These are phyloP conservation scores for Montipora sp. DNA, from an alignment of 64 coral and sea anemone species.

Conservation along the genomic window DNA sequence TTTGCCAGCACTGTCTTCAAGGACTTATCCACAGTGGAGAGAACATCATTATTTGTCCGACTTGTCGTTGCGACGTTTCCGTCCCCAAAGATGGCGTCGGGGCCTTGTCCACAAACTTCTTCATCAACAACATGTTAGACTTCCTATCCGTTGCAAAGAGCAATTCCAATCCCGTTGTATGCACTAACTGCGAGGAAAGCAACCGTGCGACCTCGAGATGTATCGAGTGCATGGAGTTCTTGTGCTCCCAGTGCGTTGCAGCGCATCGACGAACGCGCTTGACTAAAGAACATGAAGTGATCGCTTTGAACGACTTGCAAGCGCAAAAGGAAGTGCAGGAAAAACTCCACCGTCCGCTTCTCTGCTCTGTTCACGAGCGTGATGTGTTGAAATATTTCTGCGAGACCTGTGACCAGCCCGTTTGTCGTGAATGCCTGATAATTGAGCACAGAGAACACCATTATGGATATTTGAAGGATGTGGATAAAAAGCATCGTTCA, in stretches of 20 bases:
- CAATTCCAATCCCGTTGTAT: constrained; percentile 82
- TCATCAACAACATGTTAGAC: constrained; percentile 99
- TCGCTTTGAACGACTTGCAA: constrained; percentile 87
- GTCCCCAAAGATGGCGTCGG: constrained; percentile 85
- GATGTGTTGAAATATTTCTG: constrained; percentile 96
- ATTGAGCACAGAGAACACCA: constrained; percentile 95
- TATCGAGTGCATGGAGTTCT: constrained; percentile 97
- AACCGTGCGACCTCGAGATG: constrained; percentile 79
- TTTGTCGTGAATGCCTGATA: constrained; percentile 94
- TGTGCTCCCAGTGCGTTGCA: constrained; percentile 87
- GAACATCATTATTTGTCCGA: constrained; percentile 83
- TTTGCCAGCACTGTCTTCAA: constrained; percentile 90
- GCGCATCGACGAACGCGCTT: constrained; percentile 87
- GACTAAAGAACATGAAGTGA: constrained; percentile 95
- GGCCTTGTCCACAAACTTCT: constrained; percentile 91
- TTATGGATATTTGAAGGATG: constrained; percentile 96
- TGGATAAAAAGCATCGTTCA: constrained; percentile 94
- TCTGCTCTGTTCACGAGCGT: constrained; percentile 81
- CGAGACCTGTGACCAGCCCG: constrained; percentile 92
- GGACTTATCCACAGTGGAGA: constrained; percentile 77
- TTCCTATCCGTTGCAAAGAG: constrained; percentile 90
- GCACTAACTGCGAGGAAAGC: constrained; percentile 90
- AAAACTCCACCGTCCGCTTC: constrained; percentile 84
- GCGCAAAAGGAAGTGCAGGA: constrained; percentile 79
- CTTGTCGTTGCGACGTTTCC: constrained; percentile 82